Percentiles rank a stretch among this genome's conserved stretches.
phyloP scores from a whole-genome alignment of 2,113 vertebrate genomes.

The Myrmophylax atrothorax region DNA sequence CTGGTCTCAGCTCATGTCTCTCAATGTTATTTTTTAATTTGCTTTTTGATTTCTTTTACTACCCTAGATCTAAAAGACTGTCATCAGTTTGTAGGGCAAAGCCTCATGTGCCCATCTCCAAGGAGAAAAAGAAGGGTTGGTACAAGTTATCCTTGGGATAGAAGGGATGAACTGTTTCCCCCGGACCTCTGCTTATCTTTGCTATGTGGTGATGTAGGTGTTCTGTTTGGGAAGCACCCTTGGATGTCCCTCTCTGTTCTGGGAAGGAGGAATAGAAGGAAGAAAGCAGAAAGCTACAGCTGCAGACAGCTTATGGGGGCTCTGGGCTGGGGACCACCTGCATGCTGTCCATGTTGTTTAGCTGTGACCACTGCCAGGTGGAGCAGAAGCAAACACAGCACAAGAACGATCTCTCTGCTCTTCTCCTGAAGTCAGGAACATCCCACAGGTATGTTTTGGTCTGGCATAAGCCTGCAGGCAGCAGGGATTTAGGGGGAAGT shows the following conservation, averaged over 20 bases:
- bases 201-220: accelerated
- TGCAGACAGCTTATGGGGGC: background rate
- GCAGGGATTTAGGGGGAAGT: background rate
- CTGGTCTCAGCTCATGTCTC: background rate
- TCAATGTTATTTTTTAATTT: background rate
- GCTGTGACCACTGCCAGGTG: background rate
- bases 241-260: background rate
- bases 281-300: background rate
- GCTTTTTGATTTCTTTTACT: background rate
- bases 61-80: background rate
- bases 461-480: background rate
- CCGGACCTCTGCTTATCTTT: accelerated
- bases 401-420: background rate
- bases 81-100: background rate
- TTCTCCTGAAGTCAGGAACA: background rate
- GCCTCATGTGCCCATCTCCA: background rate
- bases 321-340: background rate
- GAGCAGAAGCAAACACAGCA: background rate
- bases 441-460: accelerated
- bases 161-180: background rate
- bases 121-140: no score
- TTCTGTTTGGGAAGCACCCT: background rate
- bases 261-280: background rate
- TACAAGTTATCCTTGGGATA: background rate
- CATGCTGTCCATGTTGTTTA: accelerated